Conservation (phyloP, 1,140 invertebrate species). For the Platyscapa corneri region DNA sequence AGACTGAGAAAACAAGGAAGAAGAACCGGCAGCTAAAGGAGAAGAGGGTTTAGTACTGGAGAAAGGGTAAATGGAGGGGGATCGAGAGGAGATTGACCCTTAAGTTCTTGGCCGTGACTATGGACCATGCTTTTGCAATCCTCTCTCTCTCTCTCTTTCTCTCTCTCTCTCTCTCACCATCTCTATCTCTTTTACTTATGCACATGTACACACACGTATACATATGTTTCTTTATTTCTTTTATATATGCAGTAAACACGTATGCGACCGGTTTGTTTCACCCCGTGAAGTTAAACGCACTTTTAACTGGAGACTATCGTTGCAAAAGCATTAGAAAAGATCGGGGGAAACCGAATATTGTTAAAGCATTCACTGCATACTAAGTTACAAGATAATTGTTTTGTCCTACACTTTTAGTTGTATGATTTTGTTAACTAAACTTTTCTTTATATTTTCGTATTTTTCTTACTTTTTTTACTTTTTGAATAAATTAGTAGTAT, state of each 20-base stretch:
- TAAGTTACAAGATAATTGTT: slow-evolving; percentile 40
- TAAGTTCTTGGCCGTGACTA: slow-evolving; percentile 56
- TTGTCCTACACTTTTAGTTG: slow-evolving; percentile 8
- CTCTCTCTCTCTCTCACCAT: background rate
- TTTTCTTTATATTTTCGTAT: too few species aligned
- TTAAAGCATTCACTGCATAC: background rate
- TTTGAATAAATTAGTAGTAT: background rate
- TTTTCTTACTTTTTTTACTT: background rate
- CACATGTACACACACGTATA: background rate
- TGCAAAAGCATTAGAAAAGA: slow-evolving; percentile 56
- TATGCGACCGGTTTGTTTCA: slow-evolving; percentile 72
- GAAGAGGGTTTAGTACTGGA: slow-evolving; percentile 57
- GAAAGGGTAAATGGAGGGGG: slow-evolving; percentile 55
- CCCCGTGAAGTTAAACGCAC: slow-evolving; percentile 69
- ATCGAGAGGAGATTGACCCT: slow-evolving; percentile 70
- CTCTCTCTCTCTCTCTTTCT: slow-evolving; percentile 9
- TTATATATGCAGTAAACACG: slow-evolving; percentile 63
- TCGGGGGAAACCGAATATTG: slow-evolving; percentile 16
- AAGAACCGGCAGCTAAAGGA: slow-evolving; percentile 54
- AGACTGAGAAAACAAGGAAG: slow-evolving; percentile 54
- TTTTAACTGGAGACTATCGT: slow-evolving; percentile 66
- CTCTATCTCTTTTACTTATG: background rate
- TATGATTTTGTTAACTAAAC: background rate
- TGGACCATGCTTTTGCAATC: slow-evolving; percentile 3
- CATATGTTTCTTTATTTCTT: slow-evolving; percentile 50